phyloP scores from a whole-genome alignment of 2,797 vertebrate species.

The Anabas testudineus region DNA sequence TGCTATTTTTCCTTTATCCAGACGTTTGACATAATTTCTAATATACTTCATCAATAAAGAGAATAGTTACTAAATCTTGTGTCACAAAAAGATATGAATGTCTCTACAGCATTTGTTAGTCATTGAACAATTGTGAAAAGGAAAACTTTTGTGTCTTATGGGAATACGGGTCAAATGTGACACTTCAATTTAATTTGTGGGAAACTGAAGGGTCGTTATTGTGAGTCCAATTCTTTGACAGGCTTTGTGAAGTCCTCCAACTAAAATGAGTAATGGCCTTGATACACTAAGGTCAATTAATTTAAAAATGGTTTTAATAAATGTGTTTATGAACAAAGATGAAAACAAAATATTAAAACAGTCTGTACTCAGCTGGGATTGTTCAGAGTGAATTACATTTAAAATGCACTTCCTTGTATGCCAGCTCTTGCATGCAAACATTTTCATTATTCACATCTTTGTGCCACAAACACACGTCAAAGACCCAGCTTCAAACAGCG shows the following conservation, averaged over 20 bases:
- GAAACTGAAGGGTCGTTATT: neutral
- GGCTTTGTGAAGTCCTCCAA: constrained; percentile 7
- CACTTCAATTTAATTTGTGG: neutral
- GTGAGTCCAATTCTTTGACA: neutral
- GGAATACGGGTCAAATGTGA: neutral
- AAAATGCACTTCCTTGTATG: constrained; percentile 14
- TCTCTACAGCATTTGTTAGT: constrained; percentile 36
- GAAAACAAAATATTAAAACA: constrained; percentile 35
- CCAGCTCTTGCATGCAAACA: constrained; percentile 20
- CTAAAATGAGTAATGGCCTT: constrained; percentile 3
- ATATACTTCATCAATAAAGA: neutral
- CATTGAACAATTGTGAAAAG: constrained; percentile 15
- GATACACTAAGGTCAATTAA: neutral
- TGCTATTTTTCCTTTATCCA: constrained; percentile 14
- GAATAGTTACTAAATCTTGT: neutral
- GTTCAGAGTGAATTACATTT: constrained; percentile 10
- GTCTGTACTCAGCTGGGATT: constrained; percentile 9
- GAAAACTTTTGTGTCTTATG: constrained; percentile 13
- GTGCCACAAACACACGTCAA: constrained; percentile 33
- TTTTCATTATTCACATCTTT: constrained; percentile 32
- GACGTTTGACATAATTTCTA: neutral
- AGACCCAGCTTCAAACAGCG: constrained; percentile 32
- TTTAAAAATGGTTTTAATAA: constrained; percentile 28
- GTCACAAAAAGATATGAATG: constrained; percentile 1
- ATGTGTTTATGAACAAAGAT: constrained; percentile 8